phyloP scores from a whole-genome alignment of 1,140 invertebrate genomes.

The Lepidurus apus region DNA sequence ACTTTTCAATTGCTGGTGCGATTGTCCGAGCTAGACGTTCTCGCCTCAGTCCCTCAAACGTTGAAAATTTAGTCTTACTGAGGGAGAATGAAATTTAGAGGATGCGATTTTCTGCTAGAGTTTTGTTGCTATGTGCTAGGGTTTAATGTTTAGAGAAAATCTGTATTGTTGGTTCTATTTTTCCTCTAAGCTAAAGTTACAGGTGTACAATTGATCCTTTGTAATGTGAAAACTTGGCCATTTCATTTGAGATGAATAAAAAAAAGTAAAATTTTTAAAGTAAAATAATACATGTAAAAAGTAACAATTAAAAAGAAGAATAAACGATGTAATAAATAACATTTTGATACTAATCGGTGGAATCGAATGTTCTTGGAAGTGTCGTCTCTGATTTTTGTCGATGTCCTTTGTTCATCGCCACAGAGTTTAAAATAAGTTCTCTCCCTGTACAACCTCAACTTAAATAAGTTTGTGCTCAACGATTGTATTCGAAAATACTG shows the following conservation, averaged over 20 bases:
- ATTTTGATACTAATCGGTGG: too few relatives aligned
- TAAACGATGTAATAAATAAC: not conserved
- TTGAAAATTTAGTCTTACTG: constrained; percentile 16
- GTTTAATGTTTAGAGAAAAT: not conserved
- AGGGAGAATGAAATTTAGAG: not conserved
- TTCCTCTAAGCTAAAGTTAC: too few relatives aligned
- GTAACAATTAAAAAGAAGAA: not conserved
- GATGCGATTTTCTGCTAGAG: not conserved
- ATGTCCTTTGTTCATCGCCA: not conserved
- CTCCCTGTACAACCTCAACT: too few relatives aligned
- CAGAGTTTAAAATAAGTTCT: too few relatives aligned
- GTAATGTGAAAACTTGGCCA: not conserved
- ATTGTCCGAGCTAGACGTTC: constrained; percentile 20
- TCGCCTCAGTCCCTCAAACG: not conserved
- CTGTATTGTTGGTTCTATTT: not conserved
- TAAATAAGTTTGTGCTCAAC: too few relatives aligned
- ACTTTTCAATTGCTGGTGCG: constrained; percentile 20
- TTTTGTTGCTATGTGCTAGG: too few relatives aligned
- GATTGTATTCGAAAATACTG: too few relatives aligned
- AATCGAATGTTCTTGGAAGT: too few relatives aligned
- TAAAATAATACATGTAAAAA: constrained; percentile 10
- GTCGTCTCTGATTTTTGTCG: too few relatives aligned
- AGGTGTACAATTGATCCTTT: too few relatives aligned
- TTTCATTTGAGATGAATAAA: not conserved
- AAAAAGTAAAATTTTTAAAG: not conserved